Evolutionary conservation across 64 coral and sea anemone genomes (phyloP), one percentile per base, ranked within the genome.

Genomic region (Astreopora myriophthalma): DNA sequence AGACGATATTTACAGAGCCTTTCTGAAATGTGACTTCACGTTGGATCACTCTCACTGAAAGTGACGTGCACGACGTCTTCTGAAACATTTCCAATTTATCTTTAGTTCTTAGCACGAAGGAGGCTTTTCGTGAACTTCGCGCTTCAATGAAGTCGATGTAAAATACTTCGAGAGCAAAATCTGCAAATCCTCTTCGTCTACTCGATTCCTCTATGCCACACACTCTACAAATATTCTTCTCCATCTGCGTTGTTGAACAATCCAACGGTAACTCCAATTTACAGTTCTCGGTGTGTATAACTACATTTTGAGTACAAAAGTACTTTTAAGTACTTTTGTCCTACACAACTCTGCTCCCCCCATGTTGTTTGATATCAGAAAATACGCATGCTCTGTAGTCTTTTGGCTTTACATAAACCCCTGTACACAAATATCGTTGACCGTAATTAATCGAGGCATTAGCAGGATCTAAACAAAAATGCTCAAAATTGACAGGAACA

Each of bases 181-280:
- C 85, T 46, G 34, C 65, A 87, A 87, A 87, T 87, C 67, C 66
- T 71, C 85, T 87, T 39, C 77, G 0, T 58, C 77, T 80, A 48
- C 77, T 51, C 77, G 39, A 31, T 80, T 60, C 77, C 24, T 80
- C 46, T 80, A 80, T 79, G 46, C 49, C 49, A 55, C 49, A 55
- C 49, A 55, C 16, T 55, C 49, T 55, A 55, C 49, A 14, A 55
- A 55, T 8, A 55, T 55, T 55, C 16, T 55, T 55, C 49, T 55
- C 49, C 49, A 55, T 55, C 49, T 55, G 49, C 49, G 49, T 55
- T 46, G 49, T 55, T 55, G 49, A 55, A 55, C 1, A 55, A 55
- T 55, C 49, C 49, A 55, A 55, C 49, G 16, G 49, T 55, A 55
- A 55, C 49, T 55, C 49, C 49, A 55, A 55, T 55, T 55, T 55